Base-by-base conservation (phyloP, 2,797 vertebrate species). In the Carapus acus region DNA sequence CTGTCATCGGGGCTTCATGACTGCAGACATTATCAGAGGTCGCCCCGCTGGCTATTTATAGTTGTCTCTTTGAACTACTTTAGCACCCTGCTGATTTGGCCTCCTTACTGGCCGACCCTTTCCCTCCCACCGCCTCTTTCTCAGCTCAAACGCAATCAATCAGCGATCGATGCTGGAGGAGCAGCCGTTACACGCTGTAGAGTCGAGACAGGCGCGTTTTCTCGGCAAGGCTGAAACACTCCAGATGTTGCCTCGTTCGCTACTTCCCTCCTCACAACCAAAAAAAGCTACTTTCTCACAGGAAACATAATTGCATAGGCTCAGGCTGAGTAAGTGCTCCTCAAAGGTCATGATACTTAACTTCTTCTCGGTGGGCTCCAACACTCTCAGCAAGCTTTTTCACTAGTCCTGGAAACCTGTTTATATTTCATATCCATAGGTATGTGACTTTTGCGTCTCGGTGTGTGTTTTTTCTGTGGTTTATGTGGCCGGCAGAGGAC, bases 401-500 rank as follows among this genome's bases (percentile, higher is more conserved):
- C n/a, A n/a, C n/a, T n/a, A n/a, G n/a, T n/a, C n/a, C n/a, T n/a
- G n/a, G n/a, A n/a, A n/a, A n/a, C n/a, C n/a, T n/a, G n/a, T n/a
- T n/a, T n/a, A n/a, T n/a, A n/a, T n/a, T n/a, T n/a, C n/a, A n/a
- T n/a, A n/a, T n/a, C n/a, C n/a, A n/a, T n/a, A n/a, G 27, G 6
- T 29, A 36, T 43, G 6, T 43, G 12, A 7, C 48, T 40, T n/a
- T n/a, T n/a, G n/a, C n/a, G n/a, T n/a, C n/a, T n/a, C n/a, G n/a
- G n/a, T n/a, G n/a, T n/a, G n/a, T n/a, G n/a, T n/a, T n/a, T n/a
- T n/a, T n/a, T n/a, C n/a, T n/a, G n/a, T n/a, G 9, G 3, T 24
- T 34, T 27, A 20, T 41, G 3, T 33, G 14, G n/a, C 14, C 47
- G 18, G 27, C 83, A 93, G 92, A 90, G 85, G 51, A 88, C 87